Evolutionary conservation across 1,140 invertebrate species (phyloP), one percentile per base, ranked within the genome.

Genomic region (Bombus confusus): DNA sequence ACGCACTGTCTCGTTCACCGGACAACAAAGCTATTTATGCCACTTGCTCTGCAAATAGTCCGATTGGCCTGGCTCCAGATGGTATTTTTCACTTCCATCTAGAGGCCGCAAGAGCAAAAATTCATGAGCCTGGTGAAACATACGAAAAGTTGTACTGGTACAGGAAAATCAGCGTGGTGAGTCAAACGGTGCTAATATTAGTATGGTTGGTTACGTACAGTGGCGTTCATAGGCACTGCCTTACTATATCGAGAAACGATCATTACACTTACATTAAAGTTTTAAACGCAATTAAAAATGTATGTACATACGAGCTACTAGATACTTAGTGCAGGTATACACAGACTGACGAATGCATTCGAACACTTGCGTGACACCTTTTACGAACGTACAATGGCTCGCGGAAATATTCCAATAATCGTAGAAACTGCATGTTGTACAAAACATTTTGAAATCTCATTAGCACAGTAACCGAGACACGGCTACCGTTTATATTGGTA

Each of bases 1-100:
- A 39, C 73, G 62, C 62, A 9, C 15, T 15, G 31, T 8, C 39
- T 31, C 62, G 83, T 88, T 86, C 87, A 62, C 83, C 74, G 66
- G 68, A 90, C 78, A 87, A 88, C 80, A 90, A 87, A 73, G 88
- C 87, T 90, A 90, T 90, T 90, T 89, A 74, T 78, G 88, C 85
- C 80, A 90, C 80, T 90, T 73, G 87, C 69, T 84, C 87, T 80
- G 88, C 85, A 75, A 90, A 90, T 90, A 90, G 88, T 86, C 47
- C 80, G 80, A 89, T 80, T 90, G 88, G 88, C 88, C 78, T 52
- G 69, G 64, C 80, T 90, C 88, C 88, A 90, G 87, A 88, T 80
- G 64, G 59, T 89, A 89, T 89, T 89, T 89, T 89, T 89, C 84
- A 86, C 80, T 68, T 89, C 84, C 80, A 83, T 80, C 75, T 80